These are phyloP conservation scores for Diachasmimorpha longicaudata DNA, from an alignment of 1,140 invertebrate species.

Conservation along the genomic window DNA sequence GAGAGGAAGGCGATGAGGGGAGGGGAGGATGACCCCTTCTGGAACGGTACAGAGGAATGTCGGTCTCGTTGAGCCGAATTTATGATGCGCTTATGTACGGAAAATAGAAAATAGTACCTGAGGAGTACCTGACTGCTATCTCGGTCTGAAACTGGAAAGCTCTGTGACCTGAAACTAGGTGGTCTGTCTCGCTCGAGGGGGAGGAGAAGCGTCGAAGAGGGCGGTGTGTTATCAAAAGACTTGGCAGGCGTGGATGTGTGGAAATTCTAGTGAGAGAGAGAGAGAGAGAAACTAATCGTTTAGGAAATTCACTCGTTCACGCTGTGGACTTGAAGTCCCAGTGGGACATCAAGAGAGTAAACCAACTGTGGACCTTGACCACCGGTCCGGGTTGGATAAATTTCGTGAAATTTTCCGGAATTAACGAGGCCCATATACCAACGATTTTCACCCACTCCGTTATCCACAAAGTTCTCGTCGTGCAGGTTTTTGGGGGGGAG, in stretches of 20 bases:
- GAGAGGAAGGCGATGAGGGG: neutral
- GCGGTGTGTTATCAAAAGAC: no score
- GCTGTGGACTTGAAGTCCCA: neutral
- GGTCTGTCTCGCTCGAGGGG: no score
- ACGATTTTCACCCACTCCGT: neutral
- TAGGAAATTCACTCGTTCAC: neutral
- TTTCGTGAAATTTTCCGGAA: neutral
- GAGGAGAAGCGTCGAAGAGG: no score
- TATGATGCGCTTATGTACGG: constrained; percentile 53
- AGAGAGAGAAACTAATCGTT: neutral
- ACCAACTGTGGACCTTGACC: neutral
- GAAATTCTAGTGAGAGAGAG: no score
- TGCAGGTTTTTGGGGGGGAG: neutral
- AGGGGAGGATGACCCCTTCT: neutral
- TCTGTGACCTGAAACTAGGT: no score
- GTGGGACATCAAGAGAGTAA: neutral
- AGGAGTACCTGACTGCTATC: neutral
- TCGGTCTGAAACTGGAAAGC: neutral
- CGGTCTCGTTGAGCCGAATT: constrained; percentile 44
- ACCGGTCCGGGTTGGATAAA: neutral
- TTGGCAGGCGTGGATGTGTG: no score
- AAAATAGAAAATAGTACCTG: constrained; percentile 42
- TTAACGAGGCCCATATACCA: neutral
- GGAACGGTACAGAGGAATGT: constrained; percentile 12
- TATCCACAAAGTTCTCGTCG: neutral